A percentile compares a stretch with the other conserved stretches of the same genome.
phyloP scores from a whole-genome alignment of 1,140 invertebrate species.

The Heliconius congener region DNA sequence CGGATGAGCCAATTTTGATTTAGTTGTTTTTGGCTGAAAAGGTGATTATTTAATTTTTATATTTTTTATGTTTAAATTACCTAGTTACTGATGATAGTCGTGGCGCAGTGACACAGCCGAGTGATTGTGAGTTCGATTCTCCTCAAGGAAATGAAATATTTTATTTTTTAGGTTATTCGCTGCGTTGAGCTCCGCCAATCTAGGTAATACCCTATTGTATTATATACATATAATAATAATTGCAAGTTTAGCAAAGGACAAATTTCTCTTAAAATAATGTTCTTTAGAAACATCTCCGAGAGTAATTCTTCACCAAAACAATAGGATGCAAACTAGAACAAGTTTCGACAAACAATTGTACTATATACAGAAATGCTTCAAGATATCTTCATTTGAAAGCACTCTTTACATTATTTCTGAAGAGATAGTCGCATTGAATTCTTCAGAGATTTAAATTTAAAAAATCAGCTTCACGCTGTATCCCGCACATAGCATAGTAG shows the following conservation, averaged over 20 bases:
- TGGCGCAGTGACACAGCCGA: no score
- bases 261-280: not conserved
- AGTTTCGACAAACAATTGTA: not conserved
- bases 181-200: no score
- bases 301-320: not conserved
- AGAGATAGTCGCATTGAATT: not conserved
- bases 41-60: no score
- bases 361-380: not conserved
- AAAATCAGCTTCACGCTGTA: no score
- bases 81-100: no score
- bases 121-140: no score
- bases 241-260: not conserved
- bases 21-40: no score
- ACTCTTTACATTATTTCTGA: not conserved
- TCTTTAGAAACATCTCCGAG: not conserved
- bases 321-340: conserved; percentile 2
- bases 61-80: no score
- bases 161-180: no score
- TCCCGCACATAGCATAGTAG: no score
- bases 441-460: not conserved
- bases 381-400: conserved; percentile 1
- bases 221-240: not conserved
- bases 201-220: not conserved
- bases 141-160: no score
- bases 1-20: no score